Conservation (phyloP, 2,888 invertebrate species). For the Hymenopus coronatus region DNA sequence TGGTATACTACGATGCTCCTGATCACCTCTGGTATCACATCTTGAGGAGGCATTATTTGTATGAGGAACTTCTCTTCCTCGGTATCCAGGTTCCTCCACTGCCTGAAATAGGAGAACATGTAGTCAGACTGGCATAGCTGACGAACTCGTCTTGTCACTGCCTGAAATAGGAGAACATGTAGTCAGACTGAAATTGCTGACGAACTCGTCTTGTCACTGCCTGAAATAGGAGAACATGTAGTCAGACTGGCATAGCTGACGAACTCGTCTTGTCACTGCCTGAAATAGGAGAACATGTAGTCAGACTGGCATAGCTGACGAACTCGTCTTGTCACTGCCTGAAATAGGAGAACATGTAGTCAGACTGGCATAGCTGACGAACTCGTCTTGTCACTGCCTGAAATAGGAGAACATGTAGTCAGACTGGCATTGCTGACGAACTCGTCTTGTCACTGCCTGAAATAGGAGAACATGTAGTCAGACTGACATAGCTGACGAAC, state of each 20-base stretch:
- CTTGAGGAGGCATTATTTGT: constrained; percentile 82
- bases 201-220: constrained; percentile 66
- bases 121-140: too few species aligned
- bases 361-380: too few species aligned
- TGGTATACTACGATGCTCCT: constrained; percentile 75
- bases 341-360: neutral
- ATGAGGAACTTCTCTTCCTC: constrained; percentile 73
- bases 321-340: constrained; percentile 79
- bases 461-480: neutral
- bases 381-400: constrained; percentile 70
- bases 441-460: constrained; percentile 70
- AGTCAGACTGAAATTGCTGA: constrained; percentile 54
- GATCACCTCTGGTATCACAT: constrained; percentile 79
- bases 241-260: constrained; percentile 47
- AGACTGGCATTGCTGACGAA: too few species aligned
- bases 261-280: constrained; percentile 84
- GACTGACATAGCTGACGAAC: neutral
- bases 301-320: constrained; percentile 48
- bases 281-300: constrained; percentile 29
- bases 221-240: constrained; percentile 41
- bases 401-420: neutral
- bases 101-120: constrained; percentile 46
- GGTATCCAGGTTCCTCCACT: constrained; percentile 73
- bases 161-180: too few species aligned
- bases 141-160: too few species aligned